Conservation (phyloP, 2,113 vertebrate genomes). For the Strigops habroptila region DNA sequence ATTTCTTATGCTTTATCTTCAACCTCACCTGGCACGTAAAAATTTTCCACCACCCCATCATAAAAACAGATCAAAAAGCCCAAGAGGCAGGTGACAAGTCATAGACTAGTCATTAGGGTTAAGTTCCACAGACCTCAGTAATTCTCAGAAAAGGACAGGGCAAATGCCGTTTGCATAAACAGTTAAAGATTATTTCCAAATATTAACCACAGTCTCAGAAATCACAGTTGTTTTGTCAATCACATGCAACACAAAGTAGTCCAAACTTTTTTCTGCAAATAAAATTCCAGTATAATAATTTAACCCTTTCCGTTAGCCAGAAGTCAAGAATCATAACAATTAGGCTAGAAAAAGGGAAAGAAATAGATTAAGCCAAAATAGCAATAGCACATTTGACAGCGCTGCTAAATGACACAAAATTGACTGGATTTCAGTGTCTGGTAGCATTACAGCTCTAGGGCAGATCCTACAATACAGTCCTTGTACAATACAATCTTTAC, state of each 20-base stretch:
- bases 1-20: neutral
- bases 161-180: neutral
- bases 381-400: neutral
- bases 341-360: neutral
- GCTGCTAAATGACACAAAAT: neutral
- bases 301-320: neutral
- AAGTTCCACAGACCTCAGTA: neutral
- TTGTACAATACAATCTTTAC: neutral
- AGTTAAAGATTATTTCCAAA: neutral
- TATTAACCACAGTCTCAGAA: neutral
- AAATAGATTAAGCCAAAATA: neutral
- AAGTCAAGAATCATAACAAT: neutral
- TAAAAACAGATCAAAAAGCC: neutral
- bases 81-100: neutral
- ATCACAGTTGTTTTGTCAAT: neutral
- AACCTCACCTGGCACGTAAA: rapidly evolving
- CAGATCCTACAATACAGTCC: neutral
- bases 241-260: neutral
- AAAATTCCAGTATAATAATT: neutral
- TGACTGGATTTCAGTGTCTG: neutral
- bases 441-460: neutral
- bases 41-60: neutral
- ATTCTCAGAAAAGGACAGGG: neutral
- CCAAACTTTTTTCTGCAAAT: neutral
- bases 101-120: rapidly evolving